Evolutionary conservation across 2,888 invertebrate species (phyloP).

Genomic region (Gastracanthus pulcherrimus): DNA sequence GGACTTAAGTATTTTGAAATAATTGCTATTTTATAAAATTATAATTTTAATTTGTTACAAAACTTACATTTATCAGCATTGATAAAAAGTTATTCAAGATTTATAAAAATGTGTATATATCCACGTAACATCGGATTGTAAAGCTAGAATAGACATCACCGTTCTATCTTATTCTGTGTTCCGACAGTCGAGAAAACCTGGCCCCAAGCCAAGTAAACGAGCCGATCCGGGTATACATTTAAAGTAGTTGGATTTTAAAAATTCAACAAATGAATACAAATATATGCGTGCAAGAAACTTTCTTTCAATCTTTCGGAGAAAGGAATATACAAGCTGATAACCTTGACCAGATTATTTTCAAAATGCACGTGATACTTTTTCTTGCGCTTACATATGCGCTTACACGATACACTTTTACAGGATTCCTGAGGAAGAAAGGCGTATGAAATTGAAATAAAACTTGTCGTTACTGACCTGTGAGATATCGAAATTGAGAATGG

Average conservation of each 20-base stretch:
- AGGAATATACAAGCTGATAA: background rate
- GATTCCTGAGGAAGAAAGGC: background rate
- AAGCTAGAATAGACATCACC: background rate
- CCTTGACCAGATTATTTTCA: background rate
- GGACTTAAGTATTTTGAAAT: too few species aligned
- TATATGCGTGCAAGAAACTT: background rate
- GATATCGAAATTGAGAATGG: constrained; percentile 81
- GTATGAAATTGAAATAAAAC: background rate
- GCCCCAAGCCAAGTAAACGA: background rate
- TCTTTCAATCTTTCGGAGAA: background rate
- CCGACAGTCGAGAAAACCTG: background rate
- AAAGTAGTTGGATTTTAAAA: background rate
- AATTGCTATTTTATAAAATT: background rate
- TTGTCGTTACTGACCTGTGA: constrained; percentile 67
- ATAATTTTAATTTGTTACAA: too few species aligned
- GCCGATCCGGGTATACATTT: background rate
- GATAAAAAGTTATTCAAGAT: background rate
- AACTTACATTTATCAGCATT: background rate
- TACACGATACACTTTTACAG: background rate
- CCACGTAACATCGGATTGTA: background rate
- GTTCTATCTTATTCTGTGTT: background rate
- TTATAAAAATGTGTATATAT: background rate
- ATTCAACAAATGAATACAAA: background rate
- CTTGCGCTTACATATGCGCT: background rate
- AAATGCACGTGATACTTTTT: background rate